Base-by-base conservation (phyloP, 2,888 invertebrate genomes). In the Conops quadrifasciatus region DNA sequence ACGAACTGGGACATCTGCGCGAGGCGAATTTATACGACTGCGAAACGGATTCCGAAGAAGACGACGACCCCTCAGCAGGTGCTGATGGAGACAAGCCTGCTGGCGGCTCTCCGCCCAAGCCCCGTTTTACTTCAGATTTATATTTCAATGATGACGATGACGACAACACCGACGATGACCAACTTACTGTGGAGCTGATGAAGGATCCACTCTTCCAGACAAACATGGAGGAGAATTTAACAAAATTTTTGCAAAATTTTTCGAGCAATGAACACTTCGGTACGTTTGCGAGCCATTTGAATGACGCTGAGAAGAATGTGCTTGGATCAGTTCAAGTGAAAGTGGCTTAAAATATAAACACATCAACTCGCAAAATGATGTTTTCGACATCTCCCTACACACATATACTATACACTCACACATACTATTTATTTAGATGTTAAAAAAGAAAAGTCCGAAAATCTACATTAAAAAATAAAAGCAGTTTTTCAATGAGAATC, bases 181-280 rank as follows among this genome's bases (percentile, higher is more conserved):
- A 89, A 72, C 88, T 90, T 11, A 91, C 91, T 77, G 89, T 89
- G 36, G 90, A 91, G 76, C 85, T 90, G 13, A 80, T 89, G 60
- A 88, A 88, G 75, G 91, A 92, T 82, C 90, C 91, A 0, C 85
- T 90, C 19, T 89, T 89, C 78, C 88, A 89, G 73, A 82, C 91
- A 28, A 89, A 91, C 77, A 86, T 92, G 74, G 88, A 89, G 80
- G 88, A 89, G 51, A 91, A 90, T 81, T 82, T 92, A 59, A 88
- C 89, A 1, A 90, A 91, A 77, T 92, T 91, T 78, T 78, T 92
- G 9, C 87, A 87, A 72, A 89, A 89, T 36, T 89, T 92, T 70
- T 89, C 90, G 7, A 89, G 87, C 58, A 90, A 90, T 80, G 89
- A 89, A 71, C 90, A 89, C 77, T 92, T 90, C 77, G 84, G 84